These are phyloP conservation scores for Falco novaeseelandiae DNA, from an alignment of 2,797 vertebrate genomes.

Conservation along the genomic window DNA sequence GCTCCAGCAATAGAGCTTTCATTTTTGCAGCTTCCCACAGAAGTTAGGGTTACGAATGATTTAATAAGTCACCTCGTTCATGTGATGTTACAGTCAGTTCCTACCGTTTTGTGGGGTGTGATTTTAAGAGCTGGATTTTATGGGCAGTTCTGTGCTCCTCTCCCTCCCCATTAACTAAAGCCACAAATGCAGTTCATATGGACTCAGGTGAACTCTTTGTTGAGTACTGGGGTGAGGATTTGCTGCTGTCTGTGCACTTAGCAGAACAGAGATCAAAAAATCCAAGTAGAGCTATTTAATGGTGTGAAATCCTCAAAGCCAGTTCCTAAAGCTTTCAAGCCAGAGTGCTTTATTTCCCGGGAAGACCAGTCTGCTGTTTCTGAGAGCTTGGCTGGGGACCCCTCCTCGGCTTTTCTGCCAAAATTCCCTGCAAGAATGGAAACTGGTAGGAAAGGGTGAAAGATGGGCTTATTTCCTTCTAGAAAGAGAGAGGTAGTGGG, in stretches of 20 bases:
- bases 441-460: background rate
- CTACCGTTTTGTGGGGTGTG: background rate
- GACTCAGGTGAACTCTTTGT: background rate
- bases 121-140: slow-evolving; percentile 16
- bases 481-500: background rate
- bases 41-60: background rate
- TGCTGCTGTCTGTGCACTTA: background rate
- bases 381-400: background rate
- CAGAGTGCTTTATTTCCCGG: background rate
- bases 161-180: slow-evolving; percentile 20
- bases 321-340: background rate
- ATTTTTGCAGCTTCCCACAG: background rate
- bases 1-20: background rate
- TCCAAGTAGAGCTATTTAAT: background rate
- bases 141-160: background rate
- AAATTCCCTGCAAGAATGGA: background rate
- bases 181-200: background rate
- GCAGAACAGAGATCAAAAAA: background rate
- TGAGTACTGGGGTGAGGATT: background rate
- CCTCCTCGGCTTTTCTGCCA: background rate
- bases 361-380: background rate
- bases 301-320: background rate
- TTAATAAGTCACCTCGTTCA: background rate
- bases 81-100: background rate
- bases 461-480: background rate